phyloP scores from a whole-genome alignment of 2,113 vertebrate species.

The Eublepharis macularius region DNA sequence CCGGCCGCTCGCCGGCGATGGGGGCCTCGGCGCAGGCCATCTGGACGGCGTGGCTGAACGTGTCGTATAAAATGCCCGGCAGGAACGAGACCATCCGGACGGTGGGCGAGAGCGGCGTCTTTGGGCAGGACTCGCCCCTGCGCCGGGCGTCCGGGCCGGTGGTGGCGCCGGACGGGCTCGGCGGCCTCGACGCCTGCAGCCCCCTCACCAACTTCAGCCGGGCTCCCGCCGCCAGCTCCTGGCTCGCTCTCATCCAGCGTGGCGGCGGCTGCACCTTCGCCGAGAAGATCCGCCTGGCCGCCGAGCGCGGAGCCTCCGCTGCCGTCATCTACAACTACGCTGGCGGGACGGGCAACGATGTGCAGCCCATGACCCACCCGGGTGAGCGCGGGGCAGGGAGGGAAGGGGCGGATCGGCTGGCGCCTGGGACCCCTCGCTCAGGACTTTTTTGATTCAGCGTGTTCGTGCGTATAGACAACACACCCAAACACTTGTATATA shows the following conservation, averaged over 20 bases:
- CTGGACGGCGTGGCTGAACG: slow-evolving; percentile 82
- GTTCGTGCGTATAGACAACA: too few relatives aligned
- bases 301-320: slow-evolving; percentile 73
- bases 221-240: slow-evolving; percentile 54
- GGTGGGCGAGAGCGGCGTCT: slow-evolving; percentile 78
- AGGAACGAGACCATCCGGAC: neutral
- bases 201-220: slow-evolving; percentile 71
- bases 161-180: slow-evolving; percentile 71
- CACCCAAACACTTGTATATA: too few relatives aligned
- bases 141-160: slow-evolving; percentile 70
- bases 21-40: slow-evolving; percentile 59
- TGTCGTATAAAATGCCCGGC: slow-evolving; percentile 71
- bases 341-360: slow-evolving; percentile 75
- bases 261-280: slow-evolving; percentile 85
- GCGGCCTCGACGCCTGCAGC: slow-evolving; percentile 70
- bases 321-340: slow-evolving; percentile 83
- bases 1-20: slow-evolving; percentile 13
- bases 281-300: slow-evolving; percentile 82
- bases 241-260: slow-evolving; percentile 85
- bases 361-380: slow-evolving; percentile 86
- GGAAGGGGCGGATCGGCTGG: too few relatives aligned
- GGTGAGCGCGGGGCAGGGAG: slow-evolving; percentile 68
- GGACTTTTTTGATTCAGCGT: too few relatives aligned
- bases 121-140: slow-evolving; percentile 82
- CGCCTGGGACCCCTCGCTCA: too few relatives aligned